Evolutionary conservation across 1,140 invertebrate genomes (phyloP).

Genomic region (Heliconius eleuchia): DNA sequence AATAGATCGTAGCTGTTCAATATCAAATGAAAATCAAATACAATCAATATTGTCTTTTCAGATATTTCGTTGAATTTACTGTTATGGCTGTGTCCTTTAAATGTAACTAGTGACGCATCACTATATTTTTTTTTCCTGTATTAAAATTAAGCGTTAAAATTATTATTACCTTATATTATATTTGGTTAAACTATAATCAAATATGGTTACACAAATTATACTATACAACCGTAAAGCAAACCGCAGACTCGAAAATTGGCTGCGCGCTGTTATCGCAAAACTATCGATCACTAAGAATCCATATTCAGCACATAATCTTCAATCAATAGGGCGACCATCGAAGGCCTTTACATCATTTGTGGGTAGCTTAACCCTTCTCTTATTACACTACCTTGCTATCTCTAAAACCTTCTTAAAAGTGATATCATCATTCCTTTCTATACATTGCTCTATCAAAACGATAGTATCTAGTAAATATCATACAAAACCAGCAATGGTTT

Average conservation of each 20-base stretch:
- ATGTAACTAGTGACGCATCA: no score
- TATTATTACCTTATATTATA: background rate
- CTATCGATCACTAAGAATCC: slow-evolving; percentile 37
- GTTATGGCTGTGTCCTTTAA: no score
- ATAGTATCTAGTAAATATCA: background rate
- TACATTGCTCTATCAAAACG: slow-evolving; percentile 26
- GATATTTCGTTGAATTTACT: no score
- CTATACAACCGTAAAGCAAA: background rate
- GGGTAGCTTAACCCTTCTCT: slow-evolving; percentile 38
- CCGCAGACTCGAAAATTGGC: slow-evolving; percentile 1
- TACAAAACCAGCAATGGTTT: slow-evolving; percentile 15
- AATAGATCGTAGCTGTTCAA: no score
- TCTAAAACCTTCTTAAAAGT: background rate
- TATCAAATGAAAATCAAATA: no score
- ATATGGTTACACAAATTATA: slow-evolving; percentile 4
- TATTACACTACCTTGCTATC: slow-evolving; percentile 19
- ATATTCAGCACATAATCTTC: slow-evolving; percentile 35
- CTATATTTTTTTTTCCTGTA: no score
- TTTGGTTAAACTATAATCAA: background rate
- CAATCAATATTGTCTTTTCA: no score
- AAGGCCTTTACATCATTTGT: slow-evolving; percentile 39
- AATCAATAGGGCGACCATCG: slow-evolving; percentile 35
- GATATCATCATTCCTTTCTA: background rate
- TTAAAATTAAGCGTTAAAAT: background rate
- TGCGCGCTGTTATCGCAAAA: slow-evolving; percentile 17